Conservation (phyloP, 2,797 vertebrate species). For the Bradypus variegatus region DNA sequence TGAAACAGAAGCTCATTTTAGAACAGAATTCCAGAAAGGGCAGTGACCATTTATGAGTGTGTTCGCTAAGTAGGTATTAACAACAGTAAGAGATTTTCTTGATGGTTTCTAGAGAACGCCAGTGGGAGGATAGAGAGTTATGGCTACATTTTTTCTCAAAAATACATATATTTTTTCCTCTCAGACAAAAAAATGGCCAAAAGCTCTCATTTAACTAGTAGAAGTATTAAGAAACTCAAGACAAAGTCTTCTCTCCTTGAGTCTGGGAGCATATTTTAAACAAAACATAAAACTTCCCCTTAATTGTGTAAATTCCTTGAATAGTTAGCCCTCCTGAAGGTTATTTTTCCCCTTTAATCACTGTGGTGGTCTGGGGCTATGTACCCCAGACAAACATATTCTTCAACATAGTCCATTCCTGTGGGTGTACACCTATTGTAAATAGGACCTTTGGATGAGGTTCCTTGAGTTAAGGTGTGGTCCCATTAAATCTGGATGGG, state of each 20-base stretch:
- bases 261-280: background rate
- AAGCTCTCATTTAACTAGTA: background rate
- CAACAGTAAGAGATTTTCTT: background rate
- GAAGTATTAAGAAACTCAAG: background rate
- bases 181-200: background rate
- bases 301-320: background rate
- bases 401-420: too few species aligned
- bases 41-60: background rate
- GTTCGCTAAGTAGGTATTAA: background rate
- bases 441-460: too few species aligned
- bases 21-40: background rate
- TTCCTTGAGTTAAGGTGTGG: too few species aligned
- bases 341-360: background rate
- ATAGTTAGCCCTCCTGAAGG: background rate
- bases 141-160: background rate
- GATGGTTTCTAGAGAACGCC: background rate
- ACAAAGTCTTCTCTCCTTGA: background rate
- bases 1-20: slow-evolving; percentile 65
- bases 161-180: background rate
- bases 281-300: background rate
- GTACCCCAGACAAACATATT: too few species aligned
- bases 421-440: too few species aligned
- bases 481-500: too few species aligned
- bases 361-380: too few species aligned
- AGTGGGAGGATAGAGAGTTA: background rate